Base-by-base conservation (phyloP, 2,797 vertebrate species). In the Cynopterus sphinx region DNA sequence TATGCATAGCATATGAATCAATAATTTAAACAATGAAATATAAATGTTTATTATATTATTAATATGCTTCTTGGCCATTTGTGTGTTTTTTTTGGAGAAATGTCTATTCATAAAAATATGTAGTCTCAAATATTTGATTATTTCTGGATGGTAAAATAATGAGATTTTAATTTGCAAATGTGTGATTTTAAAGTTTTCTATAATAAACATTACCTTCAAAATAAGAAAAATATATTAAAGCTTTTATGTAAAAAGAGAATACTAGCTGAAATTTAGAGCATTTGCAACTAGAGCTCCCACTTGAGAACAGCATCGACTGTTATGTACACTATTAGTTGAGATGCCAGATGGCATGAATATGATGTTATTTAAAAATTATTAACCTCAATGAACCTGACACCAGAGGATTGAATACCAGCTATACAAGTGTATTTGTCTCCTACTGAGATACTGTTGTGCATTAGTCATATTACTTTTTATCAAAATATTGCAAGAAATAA, bases 401-500 rank as follows among this genome's bases (percentile, higher is more conserved):
- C n/a, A 74, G 84, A 88, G 41, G 51, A 85, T 5, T 77, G 55
- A 87, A 53, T 79, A 71, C 61, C 59, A 91, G 39, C 49, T 61
- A n/a, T 63, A 12, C 28, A 75, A 65, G 26, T 82, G 6, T 95
- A 51, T 78, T 73, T 95, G 39, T 84, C 41, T 73, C 79, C 90
- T 87, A 53, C 36, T 36, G 70, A 83, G 82, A 70, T 59, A 33
- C 22, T 31, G 21, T 74, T 94, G 46, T 74, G 5, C 28, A 46
- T 91, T 91, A 92, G 78, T 96, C 63, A 93, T 51, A 51, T 28
- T 63, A 74, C 36, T 95, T 95, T 92, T 55, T n/a, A 83, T 81
- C 53, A 81, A 91, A 95, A 82, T 92, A 33, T 55, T 77, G 17
- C 3, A 81, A 89, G 63, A 95, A 89, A 86, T 86, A 88, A 96